Base-by-base conservation (phyloP, 1,140 invertebrate genomes). In the Alviniconcha marisindica region DNA sequence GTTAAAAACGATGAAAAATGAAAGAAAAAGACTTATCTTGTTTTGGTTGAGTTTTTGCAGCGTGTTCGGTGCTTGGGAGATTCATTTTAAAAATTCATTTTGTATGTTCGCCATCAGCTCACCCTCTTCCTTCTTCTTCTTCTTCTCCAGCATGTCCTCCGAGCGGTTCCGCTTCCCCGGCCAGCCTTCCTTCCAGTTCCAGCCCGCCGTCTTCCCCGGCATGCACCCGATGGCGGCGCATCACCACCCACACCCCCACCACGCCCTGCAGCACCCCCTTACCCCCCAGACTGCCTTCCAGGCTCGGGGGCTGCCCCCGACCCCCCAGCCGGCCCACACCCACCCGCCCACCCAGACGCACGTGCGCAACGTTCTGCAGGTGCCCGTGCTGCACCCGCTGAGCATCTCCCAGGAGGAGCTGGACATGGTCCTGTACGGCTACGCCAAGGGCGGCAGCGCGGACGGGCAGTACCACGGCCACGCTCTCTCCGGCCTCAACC, bases 351-450 rank as follows among this genome's bases (percentile, higher is more conserved):
- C 36, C 36, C 71, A 36, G 33, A 42, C 36, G 0, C 71, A 15
- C 38, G 42, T 42, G 21, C 12, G 12, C 14, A 56, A 15, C 54
- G 2, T 2, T 21, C 63, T 10, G 3, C 44, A 48, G 44, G 44
- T 48, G 42, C 44, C 21, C 66, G 4, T 60, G 15, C 56, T 60
- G 3, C 69, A 71, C 15, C 63, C 24, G 71, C 28, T 76, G 42
- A 51, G 73, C 73, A 76, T 76, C 73, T 51, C 21, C 36, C 73
- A 76, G 44, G 73, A 51, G 73, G 73, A 76, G 73, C 44, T 76
- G 73, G 73, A 76, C 73, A 76, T 76, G 73, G 28, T 76, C 42
- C 73, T 76, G 4, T 76, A 76, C 73, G 73, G 73, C 31, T 76
- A 76, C 44, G 44, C 73, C 73, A 76, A 76, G 42, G 44, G 73